These are phyloP conservation scores for Lathronympha strigana DNA, from an alignment of 2,888 invertebrate species.

Conservation along the genomic window DNA sequence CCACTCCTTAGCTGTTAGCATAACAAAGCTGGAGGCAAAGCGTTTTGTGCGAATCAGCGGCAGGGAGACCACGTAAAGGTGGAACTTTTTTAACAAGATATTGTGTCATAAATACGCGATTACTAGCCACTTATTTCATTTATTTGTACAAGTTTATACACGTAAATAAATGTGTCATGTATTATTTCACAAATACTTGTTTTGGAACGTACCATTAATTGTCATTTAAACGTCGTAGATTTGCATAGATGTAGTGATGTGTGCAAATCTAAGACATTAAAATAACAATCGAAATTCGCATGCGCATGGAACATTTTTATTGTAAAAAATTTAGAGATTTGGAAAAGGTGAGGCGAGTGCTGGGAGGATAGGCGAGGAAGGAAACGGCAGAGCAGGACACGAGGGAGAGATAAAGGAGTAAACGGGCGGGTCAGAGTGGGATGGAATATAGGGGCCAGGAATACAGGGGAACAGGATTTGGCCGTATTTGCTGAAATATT, in stretches of 20 bases:
- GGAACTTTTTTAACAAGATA: too few relatives aligned
- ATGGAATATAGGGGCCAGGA: background rate
- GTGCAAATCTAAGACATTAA: too few relatives aligned
- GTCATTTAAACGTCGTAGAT: background rate
- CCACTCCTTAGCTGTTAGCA: too few relatives aligned
- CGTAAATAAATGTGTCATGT: background rate
- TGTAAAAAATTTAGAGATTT: background rate
- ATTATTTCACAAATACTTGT: background rate
- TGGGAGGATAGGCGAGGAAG: conserved; percentile 45
- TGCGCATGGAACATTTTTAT: too few relatives aligned
- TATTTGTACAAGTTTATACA: background rate
- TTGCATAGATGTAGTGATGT: too few relatives aligned
- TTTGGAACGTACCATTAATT: conserved; percentile 10
- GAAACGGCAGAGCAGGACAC: conserved; percentile 41
- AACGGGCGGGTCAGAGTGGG: conserved; percentile 14
- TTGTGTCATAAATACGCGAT: too few relatives aligned
- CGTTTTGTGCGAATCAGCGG: too few relatives aligned
- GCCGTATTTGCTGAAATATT: background rate
- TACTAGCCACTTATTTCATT: background rate
- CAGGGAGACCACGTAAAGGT: too few relatives aligned
- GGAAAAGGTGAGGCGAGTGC: conserved; percentile 46
- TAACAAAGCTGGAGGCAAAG: too few relatives aligned
- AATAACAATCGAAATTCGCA: too few relatives aligned
- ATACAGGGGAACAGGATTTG: background rate
- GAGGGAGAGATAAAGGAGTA: too few relatives aligned